These are phyloP conservation scores for Ethmia dodecea DNA, from an alignment of 2,888 invertebrate genomes.

Conservation along the genomic window DNA sequence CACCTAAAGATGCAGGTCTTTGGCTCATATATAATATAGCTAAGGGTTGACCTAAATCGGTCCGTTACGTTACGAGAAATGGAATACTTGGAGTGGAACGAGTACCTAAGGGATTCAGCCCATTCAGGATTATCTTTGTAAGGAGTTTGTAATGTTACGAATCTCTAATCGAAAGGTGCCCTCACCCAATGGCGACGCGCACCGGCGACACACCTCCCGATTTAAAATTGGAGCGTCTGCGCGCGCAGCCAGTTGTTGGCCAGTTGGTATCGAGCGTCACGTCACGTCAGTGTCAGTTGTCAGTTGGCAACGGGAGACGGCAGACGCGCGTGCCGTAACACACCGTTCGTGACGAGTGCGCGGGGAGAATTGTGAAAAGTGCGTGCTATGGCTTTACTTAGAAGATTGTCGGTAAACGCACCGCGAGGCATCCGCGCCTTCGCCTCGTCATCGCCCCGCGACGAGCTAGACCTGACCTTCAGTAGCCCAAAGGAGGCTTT, in stretches of 20 bases:
- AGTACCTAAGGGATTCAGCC: too few relatives aligned
- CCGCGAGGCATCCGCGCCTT: slow-evolving; percentile 30
- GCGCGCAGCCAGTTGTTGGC: slow-evolving; percentile 56
- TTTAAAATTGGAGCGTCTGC: slow-evolving; percentile 69
- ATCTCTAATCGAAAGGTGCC: too few relatives aligned
- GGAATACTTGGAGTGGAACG: too few relatives aligned
- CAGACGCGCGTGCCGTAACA: slow-evolving; percentile 43
- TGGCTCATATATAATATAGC: too few relatives aligned
- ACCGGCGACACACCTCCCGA: slow-evolving; percentile 65
- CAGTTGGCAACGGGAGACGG: slow-evolving; percentile 50
- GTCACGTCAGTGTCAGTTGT: slow-evolving; percentile 50
- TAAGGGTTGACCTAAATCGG: too few relatives aligned
- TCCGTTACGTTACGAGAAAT: too few relatives aligned
- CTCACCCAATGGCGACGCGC: slow-evolving; percentile 49
- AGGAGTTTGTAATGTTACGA: too few relatives aligned
- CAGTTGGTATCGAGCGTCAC: slow-evolving; percentile 61
- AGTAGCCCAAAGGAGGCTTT: slow-evolving; percentile 93
- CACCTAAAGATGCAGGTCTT: too few relatives aligned
- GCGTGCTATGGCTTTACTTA: slow-evolving; percentile 65
- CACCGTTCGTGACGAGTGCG: slow-evolving; percentile 34
- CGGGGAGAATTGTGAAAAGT: slow-evolving; percentile 37
- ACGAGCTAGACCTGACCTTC: slow-evolving; percentile 91
- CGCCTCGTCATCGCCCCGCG: slow-evolving; percentile 54
- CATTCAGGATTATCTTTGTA: too few relatives aligned
- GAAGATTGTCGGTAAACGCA: slow-evolving; percentile 55